Conservation (phyloP, 1,140 invertebrate species). For the Procambarus virginalis region DNA sequence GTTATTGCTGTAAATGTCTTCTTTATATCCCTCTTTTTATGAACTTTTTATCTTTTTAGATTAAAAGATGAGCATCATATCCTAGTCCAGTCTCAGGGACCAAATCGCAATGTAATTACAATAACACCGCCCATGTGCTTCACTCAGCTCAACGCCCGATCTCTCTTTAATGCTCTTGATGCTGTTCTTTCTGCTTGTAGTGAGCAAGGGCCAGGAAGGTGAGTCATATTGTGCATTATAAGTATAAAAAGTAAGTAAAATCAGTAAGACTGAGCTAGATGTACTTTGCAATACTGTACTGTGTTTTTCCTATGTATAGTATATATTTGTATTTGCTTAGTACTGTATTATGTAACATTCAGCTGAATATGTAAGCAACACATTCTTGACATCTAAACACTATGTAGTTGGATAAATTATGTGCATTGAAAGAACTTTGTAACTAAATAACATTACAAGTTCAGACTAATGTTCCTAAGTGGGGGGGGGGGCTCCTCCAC, state of each 20-base stretch:
- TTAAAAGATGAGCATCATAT: constrained; percentile 76
- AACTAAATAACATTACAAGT: no score
- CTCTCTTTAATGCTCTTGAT: constrained; percentile 73
- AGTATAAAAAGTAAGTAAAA: neutral
- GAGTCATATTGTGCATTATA: neutral
- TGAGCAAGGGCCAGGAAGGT: neutral
- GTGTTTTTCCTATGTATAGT: no score
- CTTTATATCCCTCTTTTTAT: neutral
- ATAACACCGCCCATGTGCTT: constrained; percentile 81
- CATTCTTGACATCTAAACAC: no score
- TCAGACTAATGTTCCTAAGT: no score
- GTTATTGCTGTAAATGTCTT: neutral
- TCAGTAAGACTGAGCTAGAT: neutral
- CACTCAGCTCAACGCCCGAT: constrained; percentile 74
- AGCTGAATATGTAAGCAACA: no score
- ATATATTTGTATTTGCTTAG: no score
- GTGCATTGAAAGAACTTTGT: no score
- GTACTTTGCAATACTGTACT: no score
- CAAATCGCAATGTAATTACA: constrained; percentile 78
- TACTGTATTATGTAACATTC: no score
- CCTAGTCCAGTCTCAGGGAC: constrained; percentile 78
- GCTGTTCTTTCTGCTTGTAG: constrained; percentile 70
- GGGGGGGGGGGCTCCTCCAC: no score
- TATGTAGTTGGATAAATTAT: no score
- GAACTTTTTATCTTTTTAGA: constrained; percentile 70